A percentile compares a stretch with the other conserved stretches of the same genome.
Evolutionary conservation across 2,888 invertebrate species (phyloP).

Genomic region (Cinara cedri): DNA sequence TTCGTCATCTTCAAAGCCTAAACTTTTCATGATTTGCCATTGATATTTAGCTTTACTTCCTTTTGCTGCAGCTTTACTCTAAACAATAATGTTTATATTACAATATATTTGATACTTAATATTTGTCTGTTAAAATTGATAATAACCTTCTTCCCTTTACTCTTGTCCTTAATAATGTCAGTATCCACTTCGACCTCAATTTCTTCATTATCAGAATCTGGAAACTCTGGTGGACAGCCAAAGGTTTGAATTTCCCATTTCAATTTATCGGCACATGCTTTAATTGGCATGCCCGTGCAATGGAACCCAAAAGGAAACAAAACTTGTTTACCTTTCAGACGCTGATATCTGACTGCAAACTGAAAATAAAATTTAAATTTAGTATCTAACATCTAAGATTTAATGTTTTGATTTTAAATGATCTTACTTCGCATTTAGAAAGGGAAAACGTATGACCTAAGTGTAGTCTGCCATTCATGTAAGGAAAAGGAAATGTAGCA

Average conservation of each 20-base stretch:
- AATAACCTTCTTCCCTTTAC: constrained; percentile 83
- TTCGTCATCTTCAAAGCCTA: constrained; percentile 83
- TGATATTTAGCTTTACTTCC: constrained; percentile 88
- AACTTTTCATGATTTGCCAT: constrained; percentile 97
- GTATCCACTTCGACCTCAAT: constrained; percentile 64
- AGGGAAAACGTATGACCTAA: constrained; percentile 96
- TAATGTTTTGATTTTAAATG: not conserved
- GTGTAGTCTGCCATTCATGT: constrained; percentile 98
- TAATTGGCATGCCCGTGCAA: constrained; percentile 99
- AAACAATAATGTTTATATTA: constrained; percentile 60
- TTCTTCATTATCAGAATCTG: constrained; percentile 66
- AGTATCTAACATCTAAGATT: not conserved
- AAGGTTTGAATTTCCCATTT: constrained; percentile 89
- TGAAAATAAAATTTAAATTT: constrained; percentile 62
- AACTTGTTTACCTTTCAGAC: constrained; percentile 87
- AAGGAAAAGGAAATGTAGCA: constrained; percentile 96
- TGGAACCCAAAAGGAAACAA: constrained; percentile 98
- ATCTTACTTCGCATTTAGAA: constrained; percentile 89
- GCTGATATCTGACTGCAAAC: constrained; percentile 90
- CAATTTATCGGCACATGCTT: constrained; percentile 97
- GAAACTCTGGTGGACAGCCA: constrained; percentile 92
- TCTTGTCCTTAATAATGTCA: constrained; percentile 77
- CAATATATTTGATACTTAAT: too few species aligned
- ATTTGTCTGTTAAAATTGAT: not conserved
- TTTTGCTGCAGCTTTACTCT: constrained; percentile 95